These are phyloP conservation scores for Arbacia lixula DNA, from an alignment of 53 echinoderm and acorn worm genomes.

Conservation along the genomic window DNA sequence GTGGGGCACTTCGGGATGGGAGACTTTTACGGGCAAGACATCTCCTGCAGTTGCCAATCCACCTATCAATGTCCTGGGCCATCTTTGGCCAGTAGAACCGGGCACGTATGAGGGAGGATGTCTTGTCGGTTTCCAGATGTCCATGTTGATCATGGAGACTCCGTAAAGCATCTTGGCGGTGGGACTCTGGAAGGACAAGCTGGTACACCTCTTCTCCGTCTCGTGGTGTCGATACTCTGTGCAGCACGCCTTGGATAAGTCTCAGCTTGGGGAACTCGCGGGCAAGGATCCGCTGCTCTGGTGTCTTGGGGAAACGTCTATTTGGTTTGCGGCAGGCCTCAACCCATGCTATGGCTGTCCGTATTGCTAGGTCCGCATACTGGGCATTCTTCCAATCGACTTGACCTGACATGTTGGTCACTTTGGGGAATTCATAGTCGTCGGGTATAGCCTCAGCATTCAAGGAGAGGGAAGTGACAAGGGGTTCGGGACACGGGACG, in stretches of 20 bases:
- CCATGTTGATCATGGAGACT: too few relatives aligned
- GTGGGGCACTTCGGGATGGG: conserved; percentile 45
- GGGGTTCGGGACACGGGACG: neutral
- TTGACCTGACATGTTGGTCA: neutral
- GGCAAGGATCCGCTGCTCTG: conserved; percentile 9
- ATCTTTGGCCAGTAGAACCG: conserved; percentile 76
- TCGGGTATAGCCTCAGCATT: conserved; percentile 29
- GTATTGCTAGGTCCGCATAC: conserved; percentile 25
- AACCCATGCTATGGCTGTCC: neutral
- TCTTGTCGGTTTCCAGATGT: conserved; percentile 57
- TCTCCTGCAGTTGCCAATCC: conserved; percentile 60
- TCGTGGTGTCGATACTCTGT: neutral
- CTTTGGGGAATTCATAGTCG: conserved; percentile 16
- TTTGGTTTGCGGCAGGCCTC: neutral
- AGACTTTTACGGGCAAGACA: conserved; percentile 71
- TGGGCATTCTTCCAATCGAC: conserved; percentile 59
- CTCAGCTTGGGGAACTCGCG: conserved; percentile 25
- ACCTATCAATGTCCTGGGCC: conserved; percentile 51
- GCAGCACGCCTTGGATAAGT: conserved; percentile 40
- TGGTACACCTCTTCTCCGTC: conserved; percentile 15
- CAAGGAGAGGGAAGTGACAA: conserved; percentile 48
- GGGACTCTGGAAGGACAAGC: conserved; percentile 55
- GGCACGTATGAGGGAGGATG: conserved; percentile 42
- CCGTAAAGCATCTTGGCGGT: conserved; percentile 8
- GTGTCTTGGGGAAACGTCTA: neutral